Evolutionary conservation across 2,888 invertebrate species (phyloP).

Genomic region (Tholera decimalis): DNA sequence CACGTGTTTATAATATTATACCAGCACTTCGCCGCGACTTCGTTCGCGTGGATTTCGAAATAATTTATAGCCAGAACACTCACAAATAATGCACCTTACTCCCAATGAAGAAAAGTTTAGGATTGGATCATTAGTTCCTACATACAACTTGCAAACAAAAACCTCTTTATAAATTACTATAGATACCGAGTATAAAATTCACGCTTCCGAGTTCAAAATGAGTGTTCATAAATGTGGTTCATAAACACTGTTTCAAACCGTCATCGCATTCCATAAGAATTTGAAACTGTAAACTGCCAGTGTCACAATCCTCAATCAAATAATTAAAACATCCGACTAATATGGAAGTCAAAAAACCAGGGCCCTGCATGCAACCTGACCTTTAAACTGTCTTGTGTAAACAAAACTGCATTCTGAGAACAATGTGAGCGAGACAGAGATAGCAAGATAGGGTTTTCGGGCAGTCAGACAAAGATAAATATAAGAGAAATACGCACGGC

Average conservation of each 20-base stretch:
- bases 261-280: constrained; percentile 8
- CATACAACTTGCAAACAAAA: too few species aligned
- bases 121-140: too few species aligned
- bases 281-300: constrained; percentile 19
- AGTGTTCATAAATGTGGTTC: too few species aligned
- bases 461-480: constrained; percentile 39
- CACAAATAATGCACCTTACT: too few species aligned
- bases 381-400: constrained; percentile 57
- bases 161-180: too few species aligned
- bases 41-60: too few species aligned
- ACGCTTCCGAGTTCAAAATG: background rate
- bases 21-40: too few species aligned
- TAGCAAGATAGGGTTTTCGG: background rate
- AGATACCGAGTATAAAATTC: background rate
- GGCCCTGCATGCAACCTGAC: constrained; percentile 42
- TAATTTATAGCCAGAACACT: too few species aligned
- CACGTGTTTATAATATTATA: too few species aligned
- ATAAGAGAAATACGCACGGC: constrained; percentile 38
- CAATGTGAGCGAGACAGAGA: constrained; percentile 51
- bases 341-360: constrained; percentile 42
- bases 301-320: constrained; percentile 11
- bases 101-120: too few species aligned
- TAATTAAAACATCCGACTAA: constrained; percentile 16
- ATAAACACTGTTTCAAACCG: background rate
- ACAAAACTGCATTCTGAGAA: constrained; percentile 64